Percentiles rank a stretch among this genome's conserved stretches.
These are phyloP conservation scores for Crax fasciolata DNA, from an alignment of 2,797 vertebrate genomes.

Conservation along the genomic window DNA sequence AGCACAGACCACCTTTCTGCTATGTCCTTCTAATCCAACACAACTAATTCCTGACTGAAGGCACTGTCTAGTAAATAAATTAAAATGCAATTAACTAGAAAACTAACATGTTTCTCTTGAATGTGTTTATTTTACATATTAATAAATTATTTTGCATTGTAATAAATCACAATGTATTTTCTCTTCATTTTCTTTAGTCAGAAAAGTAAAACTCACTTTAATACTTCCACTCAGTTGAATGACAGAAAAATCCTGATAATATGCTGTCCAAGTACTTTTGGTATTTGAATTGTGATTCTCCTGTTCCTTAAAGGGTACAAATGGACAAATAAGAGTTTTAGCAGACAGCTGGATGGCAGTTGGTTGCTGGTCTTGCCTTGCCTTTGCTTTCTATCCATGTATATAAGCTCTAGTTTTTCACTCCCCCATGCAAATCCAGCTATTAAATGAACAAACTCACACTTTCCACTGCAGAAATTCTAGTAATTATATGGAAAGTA, in stretches of 20 bases:
- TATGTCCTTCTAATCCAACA: not conserved
- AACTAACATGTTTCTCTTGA: not conserved
- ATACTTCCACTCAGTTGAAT: not conserved
- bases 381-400: not conserved
- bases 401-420: not conserved
- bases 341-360: not conserved
- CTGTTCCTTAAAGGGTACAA: too few relatives aligned
- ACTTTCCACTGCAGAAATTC: not conserved
- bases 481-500: not conserved
- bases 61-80: not conserved
- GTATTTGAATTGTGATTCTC: not conserved
- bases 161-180: not conserved
- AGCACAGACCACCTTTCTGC: rapidly evolving
- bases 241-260: not conserved
- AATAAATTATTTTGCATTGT: not conserved
- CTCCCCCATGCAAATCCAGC: not conserved
- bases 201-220: not conserved
- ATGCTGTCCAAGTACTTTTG: not conserved
- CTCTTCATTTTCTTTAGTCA: not conserved
- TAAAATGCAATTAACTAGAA: not conserved
- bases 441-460: not conserved
- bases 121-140: not conserved
- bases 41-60: not conserved
- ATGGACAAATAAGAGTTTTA: not conserved
- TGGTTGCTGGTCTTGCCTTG: not conserved